phyloP scores from a whole-genome alignment of 2,888 invertebrate genomes.

The Opisthograptis luteolata region DNA sequence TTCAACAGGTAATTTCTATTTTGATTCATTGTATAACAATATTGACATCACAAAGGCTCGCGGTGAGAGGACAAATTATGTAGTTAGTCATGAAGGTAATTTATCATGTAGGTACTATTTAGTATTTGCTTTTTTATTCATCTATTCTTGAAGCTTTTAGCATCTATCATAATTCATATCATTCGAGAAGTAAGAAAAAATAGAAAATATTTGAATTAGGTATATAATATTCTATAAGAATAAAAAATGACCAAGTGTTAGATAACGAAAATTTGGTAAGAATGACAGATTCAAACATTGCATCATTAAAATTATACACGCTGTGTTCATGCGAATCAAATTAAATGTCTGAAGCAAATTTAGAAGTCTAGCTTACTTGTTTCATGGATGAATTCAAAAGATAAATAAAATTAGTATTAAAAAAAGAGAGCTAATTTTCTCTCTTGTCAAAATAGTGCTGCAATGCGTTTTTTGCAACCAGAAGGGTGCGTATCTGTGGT shows the following conservation, averaged over 20 bases:
- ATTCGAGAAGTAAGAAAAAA: background rate
- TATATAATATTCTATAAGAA: no score
- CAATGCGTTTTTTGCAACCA: no score
- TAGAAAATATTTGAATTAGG: background rate
- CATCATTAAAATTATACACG: slow-evolving; percentile 1
- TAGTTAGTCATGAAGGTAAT: slow-evolving; percentile 1
- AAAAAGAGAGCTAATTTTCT: no score
- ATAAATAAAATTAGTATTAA: slow-evolving; percentile 9
- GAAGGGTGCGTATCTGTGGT: no score
- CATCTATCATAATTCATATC: no score
- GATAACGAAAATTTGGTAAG: background rate
- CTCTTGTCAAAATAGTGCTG: slow-evolving; percentile 4
- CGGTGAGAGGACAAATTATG: slow-evolving; percentile 1
- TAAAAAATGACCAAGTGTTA: background rate
- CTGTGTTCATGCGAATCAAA: slow-evolving; percentile 17
- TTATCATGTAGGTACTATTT: slow-evolving; percentile 2
- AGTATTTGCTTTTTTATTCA: background rate
- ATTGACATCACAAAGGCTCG: slow-evolving; percentile 40
- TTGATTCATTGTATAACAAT: slow-evolving; percentile 33
- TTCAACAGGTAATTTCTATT: slow-evolving; percentile 89
- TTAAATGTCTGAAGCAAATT: slow-evolving; percentile 20
- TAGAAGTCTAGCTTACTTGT: slow-evolving; percentile 10
- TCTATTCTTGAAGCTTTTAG: no score
- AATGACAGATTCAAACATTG: background rate
- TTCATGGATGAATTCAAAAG: slow-evolving; percentile 10